Evolutionary conservation across 1,140 invertebrate genomes (phyloP).

Genomic region (Drosophila miranda): DNA sequence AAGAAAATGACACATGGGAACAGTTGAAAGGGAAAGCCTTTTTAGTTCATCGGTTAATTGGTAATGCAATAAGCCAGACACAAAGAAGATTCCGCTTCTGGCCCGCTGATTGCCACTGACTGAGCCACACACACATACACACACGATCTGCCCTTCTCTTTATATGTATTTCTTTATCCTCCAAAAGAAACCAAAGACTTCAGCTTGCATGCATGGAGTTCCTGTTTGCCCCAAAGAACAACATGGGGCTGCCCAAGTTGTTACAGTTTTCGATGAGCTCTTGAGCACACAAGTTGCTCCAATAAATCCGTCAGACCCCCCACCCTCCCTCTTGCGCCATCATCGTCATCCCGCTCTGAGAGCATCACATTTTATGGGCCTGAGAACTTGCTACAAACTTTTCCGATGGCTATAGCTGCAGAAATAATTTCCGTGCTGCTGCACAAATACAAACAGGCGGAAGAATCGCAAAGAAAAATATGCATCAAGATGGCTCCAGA

Average conservation of each 20-base stretch:
- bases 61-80: constrained; percentile 13
- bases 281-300: constrained; percentile 61
- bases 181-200: constrained; percentile 13
- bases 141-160: not conserved
- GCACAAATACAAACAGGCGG: constrained; percentile 36
- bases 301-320: constrained; percentile 34
- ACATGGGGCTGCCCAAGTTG: constrained; percentile 42
- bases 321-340: not conserved
- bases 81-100: not conserved
- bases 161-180: not conserved
- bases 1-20: not conserved
- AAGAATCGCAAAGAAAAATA: not conserved
- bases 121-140: not conserved
- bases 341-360: constrained; percentile 10
- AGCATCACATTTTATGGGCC: constrained; percentile 53
- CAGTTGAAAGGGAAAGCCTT: not conserved
- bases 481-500: too few species aligned
- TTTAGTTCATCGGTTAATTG: constrained; percentile 46
- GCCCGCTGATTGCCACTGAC: constrained; percentile 24
- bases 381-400: constrained; percentile 30
- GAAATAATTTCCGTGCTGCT: constrained; percentile 69
- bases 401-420: constrained; percentile 10
- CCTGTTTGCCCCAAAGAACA: constrained; percentile 62
- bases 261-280: constrained; percentile 53
- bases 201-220: constrained; percentile 50